Base-by-base conservation (phyloP, 2,113 vertebrate species). In the Rafetus swinhoei region DNA sequence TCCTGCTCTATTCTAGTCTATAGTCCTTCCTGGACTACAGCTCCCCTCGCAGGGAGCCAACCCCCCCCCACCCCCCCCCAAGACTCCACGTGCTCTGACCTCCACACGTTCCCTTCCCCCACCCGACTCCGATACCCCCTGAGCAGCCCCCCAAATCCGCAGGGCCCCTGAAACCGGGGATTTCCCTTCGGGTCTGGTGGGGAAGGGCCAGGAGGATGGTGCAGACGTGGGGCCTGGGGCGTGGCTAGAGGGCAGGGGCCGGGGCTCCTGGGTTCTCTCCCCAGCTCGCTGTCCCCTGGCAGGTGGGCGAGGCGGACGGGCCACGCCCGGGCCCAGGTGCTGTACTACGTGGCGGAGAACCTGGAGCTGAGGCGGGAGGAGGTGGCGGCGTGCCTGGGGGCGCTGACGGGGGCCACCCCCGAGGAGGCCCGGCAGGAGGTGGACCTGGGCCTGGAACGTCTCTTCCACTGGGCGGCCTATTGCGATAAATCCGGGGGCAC, bases 261-360 rank as follows among this genome's bases (percentile, higher is more conserved):
- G 1, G 60, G 60, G 2, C 57, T 52, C 24, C 45, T 69, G 10
- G 62, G 25, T 55, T 53, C 39, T n/a, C 21, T 82, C n/a, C 35
- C 55, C 54, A 13, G 5, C 53, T 54, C 13, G 57, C 45, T 27
- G 85, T 60, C 22, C n/a, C 8, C 57, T 18, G 79, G 1, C 83
- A 99, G 99, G 60, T 99, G 99, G 99, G 97, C 91, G 57, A 97
- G 97, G 85, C 98, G 98, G 93, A 97, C 97, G 2, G 95, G 98
- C 1, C 97, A 97, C 12, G 95, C 97, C 32, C 98, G 98, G 7
- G 98, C 98, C 2, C 97, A 98, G 91, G 96, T 98, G 1, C 98
- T 99, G 19, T 98, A 98, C 96, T 97, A 98, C 32, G 96, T 99
- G 93, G 98, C 99, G 0, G 98, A 98, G 16, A 97, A 97, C 2